Base-by-base conservation (phyloP, 2,888 invertebrate genomes). In the Temnothorax ravouxi region DNA sequence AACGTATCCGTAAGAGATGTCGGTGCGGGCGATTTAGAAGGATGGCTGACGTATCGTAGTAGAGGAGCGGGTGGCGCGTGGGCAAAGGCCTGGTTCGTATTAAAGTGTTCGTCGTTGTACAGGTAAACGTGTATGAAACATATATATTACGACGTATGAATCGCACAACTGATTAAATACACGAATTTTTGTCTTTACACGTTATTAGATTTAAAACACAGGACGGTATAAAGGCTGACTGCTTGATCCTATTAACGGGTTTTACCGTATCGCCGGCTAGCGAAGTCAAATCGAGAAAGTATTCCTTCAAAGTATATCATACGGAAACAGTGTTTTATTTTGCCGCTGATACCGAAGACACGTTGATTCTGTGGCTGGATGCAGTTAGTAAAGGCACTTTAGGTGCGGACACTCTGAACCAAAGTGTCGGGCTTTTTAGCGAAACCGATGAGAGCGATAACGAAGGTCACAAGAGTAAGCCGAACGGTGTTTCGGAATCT, bases 221-320 rank as follows among this genome's bases (percentile, higher is more conserved):
- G 77, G 93, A 92, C 15, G 93, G 94, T 86, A 83, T 95, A 34
- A 97, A 97, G 95, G 98, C 99, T 9, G 97, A 97, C 91, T 97
- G 98, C 94, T 96, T 98, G 91, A 97, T 99, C 92, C 97, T 97
- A 93, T 95, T 99, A 91, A 97, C 97, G 61, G 99, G 98, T 64
- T 99, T 97, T 95, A 98, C 98, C 54, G 98, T 97, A 25, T 97
- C 97, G 5, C 96, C 97, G 88, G 98, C 98, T 29, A 96, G 96
- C 84, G 99, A 99, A 96, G 98, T 99, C 21, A 98, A 98, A 95
- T 98, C 98, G 0, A 97, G 98, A 91, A 97, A 97, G 90, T 97
- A 97, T 95, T 98, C 98, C 3, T 99, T 99, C 95, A 99, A 99
- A 96, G 97, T 99, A 74, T 98, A 99, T 95, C 98, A 99, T 95